Conservation (phyloP, 2,113 vertebrate species). For the Halichoeres trimaculatus region DNA sequence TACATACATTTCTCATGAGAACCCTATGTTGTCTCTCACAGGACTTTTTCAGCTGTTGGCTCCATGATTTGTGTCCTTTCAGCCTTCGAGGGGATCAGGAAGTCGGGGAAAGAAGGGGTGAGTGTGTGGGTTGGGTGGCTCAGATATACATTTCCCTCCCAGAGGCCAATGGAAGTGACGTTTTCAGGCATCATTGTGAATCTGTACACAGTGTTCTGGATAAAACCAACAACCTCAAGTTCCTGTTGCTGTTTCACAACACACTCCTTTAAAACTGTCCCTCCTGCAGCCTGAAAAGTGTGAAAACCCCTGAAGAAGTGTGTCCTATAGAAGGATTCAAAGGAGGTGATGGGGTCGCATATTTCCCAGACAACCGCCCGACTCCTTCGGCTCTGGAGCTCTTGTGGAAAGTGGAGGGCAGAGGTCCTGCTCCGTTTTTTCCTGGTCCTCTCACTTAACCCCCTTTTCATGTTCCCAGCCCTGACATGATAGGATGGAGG, state of each 20-base stretch:
- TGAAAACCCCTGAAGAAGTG: not conserved
- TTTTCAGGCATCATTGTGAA: not conserved
- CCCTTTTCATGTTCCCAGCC: slow-evolving; percentile 11
- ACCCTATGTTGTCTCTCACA: slow-evolving; percentile 41
- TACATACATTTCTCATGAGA: slow-evolving; percentile 46
- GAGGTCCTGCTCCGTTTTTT: slow-evolving; percentile 39
- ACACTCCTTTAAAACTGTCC: not conserved
- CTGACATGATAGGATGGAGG: not conserved
- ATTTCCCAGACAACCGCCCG: slow-evolving; percentile 63
- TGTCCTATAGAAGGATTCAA: slow-evolving; percentile 33
- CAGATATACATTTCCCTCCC: slow-evolving; percentile 4
- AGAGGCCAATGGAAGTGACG: not conserved
- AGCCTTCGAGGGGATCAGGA: slow-evolving; percentile 18
- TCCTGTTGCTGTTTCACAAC: not conserved
- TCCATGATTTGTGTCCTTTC: slow-evolving; percentile 51
- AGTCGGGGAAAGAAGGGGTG: slow-evolving; percentile 14
- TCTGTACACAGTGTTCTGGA: not conserved
- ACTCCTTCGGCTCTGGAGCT: not conserved
- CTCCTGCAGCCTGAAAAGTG: not conserved
- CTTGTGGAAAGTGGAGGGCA: slow-evolving; percentile 43
- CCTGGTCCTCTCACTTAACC: slow-evolving; percentile 31
- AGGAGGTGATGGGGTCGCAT: slow-evolving; percentile 58
- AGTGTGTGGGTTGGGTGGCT: not conserved
- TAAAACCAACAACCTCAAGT: slow-evolving; percentile 10
- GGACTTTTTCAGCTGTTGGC: slow-evolving; percentile 64